Evolutionary conservation across 1,140 invertebrate genomes (phyloP).

Genomic region (Scaptomyza hsui): DNA sequence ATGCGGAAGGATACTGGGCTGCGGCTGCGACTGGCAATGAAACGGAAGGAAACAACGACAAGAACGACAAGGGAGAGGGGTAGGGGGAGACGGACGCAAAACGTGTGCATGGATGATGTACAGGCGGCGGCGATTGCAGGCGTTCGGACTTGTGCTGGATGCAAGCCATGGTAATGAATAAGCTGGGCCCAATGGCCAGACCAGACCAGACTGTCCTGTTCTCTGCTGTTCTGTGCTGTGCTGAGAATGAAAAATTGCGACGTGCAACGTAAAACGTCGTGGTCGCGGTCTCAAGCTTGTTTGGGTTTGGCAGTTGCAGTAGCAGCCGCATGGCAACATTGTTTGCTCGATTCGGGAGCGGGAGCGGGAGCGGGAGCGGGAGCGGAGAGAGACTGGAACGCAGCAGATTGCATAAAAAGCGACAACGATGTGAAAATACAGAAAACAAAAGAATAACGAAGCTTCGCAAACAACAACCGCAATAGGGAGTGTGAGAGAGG

Average conservation of each 20-base stretch:
- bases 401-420: constrained; percentile 51
- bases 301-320: constrained; percentile 75
- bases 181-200: constrained; percentile 34
- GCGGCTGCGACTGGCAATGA: constrained; percentile 68
- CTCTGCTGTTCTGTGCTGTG: constrained; percentile 4
- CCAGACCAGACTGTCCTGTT: too few relatives aligned
- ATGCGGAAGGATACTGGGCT: constrained; percentile 78
- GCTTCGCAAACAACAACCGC: constrained; percentile 48
- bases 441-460: constrained; percentile 78
- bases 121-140: constrained; percentile 71
- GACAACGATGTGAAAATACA: constrained; percentile 35
- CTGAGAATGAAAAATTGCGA: constrained; percentile 74
- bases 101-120: constrained; percentile 65
- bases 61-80: constrained; percentile 46
- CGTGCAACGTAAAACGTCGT: constrained; percentile 32
- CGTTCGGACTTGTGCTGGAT: constrained; percentile 30
- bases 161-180: constrained; percentile 67
- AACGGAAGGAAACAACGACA: constrained; percentile 74
- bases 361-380: too few relatives aligned
- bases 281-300: constrained; percentile 70
- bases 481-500: constrained; percentile 57
- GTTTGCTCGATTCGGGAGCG: constrained; percentile 69
- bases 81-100: constrained; percentile 47
- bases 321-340: constrained; percentile 72
- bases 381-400: constrained; percentile 7